Evolutionary conservation across 2,888 invertebrate genomes (phyloP).

Genomic region (Drosophila niveifrons): DNA sequence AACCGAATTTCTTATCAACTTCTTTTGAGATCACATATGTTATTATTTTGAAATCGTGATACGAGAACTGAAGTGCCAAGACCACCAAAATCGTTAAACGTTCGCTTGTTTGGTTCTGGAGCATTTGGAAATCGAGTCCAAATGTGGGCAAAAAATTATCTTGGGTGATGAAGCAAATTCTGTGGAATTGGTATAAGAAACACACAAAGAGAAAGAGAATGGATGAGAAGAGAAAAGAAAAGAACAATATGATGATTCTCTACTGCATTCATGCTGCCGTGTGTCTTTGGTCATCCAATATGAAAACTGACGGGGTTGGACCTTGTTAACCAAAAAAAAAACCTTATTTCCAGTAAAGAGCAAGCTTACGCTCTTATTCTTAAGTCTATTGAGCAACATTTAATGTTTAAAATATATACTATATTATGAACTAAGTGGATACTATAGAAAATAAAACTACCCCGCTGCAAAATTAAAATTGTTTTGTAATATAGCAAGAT

Average conservation of each 20-base stretch:
- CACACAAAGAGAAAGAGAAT: not conserved
- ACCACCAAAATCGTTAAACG: conserved; percentile 5
- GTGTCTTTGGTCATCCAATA: not conserved
- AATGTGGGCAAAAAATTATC: conserved; percentile 6
- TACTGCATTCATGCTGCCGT: not conserved
- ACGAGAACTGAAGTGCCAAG: not conserved
- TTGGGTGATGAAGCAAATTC: conserved; percentile 12
- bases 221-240: not conserved
- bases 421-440: not conserved
- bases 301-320: not conserved
- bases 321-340: conserved; percentile 3
- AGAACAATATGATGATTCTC: not conserved
- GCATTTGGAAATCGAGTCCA: conserved; percentile 3
- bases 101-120: not conserved
- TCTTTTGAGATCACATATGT: not conserved
- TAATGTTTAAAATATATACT: not conserved
- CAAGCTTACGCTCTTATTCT: not conserved
- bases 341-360: not conserved
- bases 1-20: too few species aligned
- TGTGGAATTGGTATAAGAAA: not conserved
- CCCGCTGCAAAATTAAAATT: not conserved
- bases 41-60: not conserved
- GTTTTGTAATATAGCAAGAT: not conserved
- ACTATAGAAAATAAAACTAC: not conserved
- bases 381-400: not conserved